Conservation (phyloP, 1,140 invertebrate genomes). For the Pseudoatta argentina region DNA sequence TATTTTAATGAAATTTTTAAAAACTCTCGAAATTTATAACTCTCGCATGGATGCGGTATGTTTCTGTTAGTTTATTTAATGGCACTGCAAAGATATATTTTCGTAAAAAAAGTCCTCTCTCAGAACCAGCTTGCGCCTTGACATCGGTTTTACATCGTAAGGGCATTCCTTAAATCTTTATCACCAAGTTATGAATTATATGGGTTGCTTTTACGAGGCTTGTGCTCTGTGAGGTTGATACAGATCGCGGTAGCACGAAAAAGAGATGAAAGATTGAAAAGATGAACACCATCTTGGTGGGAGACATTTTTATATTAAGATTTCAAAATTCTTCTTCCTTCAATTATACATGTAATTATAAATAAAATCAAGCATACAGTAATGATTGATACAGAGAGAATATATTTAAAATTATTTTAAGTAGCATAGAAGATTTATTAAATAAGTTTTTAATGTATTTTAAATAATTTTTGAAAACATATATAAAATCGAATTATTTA, state of each 20-base stretch:
- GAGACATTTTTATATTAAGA: not conserved
- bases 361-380: slow-evolving; percentile 9
- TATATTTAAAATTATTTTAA: not conserved
- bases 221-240: slow-evolving; percentile 10
- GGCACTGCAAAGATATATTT: not conserved
- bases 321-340: not conserved
- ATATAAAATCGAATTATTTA: not conserved
- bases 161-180: slow-evolving; percentile 33
- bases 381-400: not conserved
- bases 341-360: slow-evolving; percentile 5
- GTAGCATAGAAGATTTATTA: not conserved
- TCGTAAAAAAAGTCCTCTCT: not conserved
- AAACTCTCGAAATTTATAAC: not conserved
- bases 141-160: slow-evolving; percentile 6
- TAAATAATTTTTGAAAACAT: not conserved
- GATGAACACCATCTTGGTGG: not conserved
- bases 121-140: not conserved
- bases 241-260: not conserved
- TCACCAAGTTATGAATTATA: slow-evolving; percentile 19
- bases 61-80: slow-evolving; percentile 10
- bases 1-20: slow-evolving; percentile 51
- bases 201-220: slow-evolving; percentile 2
- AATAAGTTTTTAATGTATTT: not conserved
- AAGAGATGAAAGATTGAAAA: not conserved
- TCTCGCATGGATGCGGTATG: not conserved